phyloP scores from a whole-genome alignment of 2,113 vertebrate species.

The Rostratula benghalensis region DNA sequence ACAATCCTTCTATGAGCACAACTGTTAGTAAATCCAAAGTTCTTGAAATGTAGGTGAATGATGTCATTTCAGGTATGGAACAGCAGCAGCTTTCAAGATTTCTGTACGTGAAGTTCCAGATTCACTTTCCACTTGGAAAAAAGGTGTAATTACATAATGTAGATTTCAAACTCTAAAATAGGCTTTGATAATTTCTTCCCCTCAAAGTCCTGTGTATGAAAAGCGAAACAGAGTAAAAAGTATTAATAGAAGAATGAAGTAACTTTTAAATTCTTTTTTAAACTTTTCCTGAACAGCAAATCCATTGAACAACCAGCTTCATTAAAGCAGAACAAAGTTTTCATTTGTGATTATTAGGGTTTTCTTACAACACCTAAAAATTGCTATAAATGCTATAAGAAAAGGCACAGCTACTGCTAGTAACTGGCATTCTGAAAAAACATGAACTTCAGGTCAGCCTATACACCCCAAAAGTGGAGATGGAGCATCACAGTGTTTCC shows the following conservation, averaged over 20 bases:
- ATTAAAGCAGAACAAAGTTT: not conserved
- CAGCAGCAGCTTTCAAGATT: not conserved
- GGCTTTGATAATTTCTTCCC: not conserved
- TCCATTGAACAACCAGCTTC: not conserved
- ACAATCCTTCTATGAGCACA: not conserved
- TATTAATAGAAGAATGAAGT: not conserved
- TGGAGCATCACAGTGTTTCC: not conserved
- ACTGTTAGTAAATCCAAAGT: not conserved
- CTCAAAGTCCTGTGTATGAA: not conserved
- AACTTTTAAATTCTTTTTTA: not conserved
- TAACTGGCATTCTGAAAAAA: not conserved
- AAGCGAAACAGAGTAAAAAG: not conserved
- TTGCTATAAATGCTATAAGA: not conserved
- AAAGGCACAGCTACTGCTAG: not conserved
- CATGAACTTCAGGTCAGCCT: not conserved
- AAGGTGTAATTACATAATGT: no score
- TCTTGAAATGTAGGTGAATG: fast-evolving
- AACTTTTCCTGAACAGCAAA: not conserved
- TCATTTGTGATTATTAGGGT: not conserved
- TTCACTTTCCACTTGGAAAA: not conserved
- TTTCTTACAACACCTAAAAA: not conserved
- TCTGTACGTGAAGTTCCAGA: not conserved
- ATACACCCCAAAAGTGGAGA: not conserved
- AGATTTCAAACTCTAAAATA: not conserved
- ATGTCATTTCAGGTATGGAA: not conserved